These are phyloP conservation scores for Promerops cafer DNA, from an alignment of 2,113 vertebrate species.

Conservation along the genomic window DNA sequence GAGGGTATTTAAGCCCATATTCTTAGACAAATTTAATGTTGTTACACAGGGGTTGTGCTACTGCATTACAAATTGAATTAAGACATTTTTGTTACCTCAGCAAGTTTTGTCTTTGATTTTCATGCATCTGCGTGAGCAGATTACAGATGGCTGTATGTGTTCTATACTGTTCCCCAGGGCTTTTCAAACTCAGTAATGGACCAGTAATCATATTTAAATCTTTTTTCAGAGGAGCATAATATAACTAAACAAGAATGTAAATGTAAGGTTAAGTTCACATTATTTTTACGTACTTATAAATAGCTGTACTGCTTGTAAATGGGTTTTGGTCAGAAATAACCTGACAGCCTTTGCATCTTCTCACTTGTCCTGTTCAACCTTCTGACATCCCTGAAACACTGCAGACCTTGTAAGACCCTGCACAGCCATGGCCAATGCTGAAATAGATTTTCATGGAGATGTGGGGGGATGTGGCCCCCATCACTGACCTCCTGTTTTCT, in stretches of 20 bases:
- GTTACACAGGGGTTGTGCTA: background rate
- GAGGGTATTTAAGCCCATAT: background rate
- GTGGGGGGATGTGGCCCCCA: accelerated
- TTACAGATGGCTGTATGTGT: background rate
- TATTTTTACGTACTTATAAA: background rate
- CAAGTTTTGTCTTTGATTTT: background rate
- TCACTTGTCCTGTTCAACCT: background rate
- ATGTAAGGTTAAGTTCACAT: background rate
- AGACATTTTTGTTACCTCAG: background rate
- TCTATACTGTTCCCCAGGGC: background rate
- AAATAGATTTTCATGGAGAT: background rate
- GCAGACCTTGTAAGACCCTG: background rate
- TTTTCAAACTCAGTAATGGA: background rate
- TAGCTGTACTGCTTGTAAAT: background rate
- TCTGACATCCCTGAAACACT: background rate
- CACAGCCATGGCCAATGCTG: background rate
- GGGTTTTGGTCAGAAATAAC: background rate
- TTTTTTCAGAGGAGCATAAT: background rate
- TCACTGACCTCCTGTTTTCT: background rate
- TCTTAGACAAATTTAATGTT: background rate
- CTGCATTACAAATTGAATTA: background rate
- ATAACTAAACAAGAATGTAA: background rate
- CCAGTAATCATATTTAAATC: background rate
- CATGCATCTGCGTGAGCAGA: background rate
- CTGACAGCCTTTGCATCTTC: background rate